Conservation (phyloP, 2,113 vertebrate genomes). For the Malurus cyaneus region DNA sequence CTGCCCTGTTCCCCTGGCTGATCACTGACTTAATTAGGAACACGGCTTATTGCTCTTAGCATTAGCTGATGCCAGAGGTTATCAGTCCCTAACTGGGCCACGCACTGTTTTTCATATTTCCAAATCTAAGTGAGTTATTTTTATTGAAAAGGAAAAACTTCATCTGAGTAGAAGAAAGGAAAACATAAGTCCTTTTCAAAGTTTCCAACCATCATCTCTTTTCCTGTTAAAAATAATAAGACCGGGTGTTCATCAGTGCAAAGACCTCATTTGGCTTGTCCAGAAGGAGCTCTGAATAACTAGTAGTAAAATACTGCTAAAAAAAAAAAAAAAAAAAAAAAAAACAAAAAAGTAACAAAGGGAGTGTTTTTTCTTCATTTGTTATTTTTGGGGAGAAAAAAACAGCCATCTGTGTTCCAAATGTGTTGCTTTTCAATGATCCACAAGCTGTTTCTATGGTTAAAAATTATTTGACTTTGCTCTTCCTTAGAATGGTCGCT, state of each 20-base stretch:
- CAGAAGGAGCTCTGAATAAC: slow-evolving; percentile 35
- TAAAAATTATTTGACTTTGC: slow-evolving; percentile 45
- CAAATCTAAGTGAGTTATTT: not conserved
- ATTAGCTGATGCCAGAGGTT: not conserved
- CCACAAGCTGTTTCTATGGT: slow-evolving; percentile 49
- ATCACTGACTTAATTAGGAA: not conserved
- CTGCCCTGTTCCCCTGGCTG: not conserved
- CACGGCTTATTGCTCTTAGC: not conserved
- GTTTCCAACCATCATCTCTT: not conserved
- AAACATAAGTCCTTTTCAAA: not conserved
- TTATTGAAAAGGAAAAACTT: not conserved
- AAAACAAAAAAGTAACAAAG: slow-evolving; percentile 41
- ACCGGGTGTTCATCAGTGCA: not conserved
- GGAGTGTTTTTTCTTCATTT: not conserved
- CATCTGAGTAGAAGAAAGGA: not conserved
- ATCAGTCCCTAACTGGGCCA: not conserved
- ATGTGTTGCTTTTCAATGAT: slow-evolving; percentile 58
- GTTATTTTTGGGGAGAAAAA: slow-evolving; percentile 51
- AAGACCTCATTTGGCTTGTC: slow-evolving; percentile 29
- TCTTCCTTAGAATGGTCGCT: slow-evolving; percentile 4
- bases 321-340: slow-evolving; percentile 22
- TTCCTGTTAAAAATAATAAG: slow-evolving; percentile 16
- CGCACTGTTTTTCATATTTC: not conserved
- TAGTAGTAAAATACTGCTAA: slow-evolving; percentile 45
- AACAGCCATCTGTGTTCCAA: slow-evolving; percentile 57